phyloP scores from a whole-genome alignment of 2,113 vertebrate species.

The Scomber japonicus region DNA sequence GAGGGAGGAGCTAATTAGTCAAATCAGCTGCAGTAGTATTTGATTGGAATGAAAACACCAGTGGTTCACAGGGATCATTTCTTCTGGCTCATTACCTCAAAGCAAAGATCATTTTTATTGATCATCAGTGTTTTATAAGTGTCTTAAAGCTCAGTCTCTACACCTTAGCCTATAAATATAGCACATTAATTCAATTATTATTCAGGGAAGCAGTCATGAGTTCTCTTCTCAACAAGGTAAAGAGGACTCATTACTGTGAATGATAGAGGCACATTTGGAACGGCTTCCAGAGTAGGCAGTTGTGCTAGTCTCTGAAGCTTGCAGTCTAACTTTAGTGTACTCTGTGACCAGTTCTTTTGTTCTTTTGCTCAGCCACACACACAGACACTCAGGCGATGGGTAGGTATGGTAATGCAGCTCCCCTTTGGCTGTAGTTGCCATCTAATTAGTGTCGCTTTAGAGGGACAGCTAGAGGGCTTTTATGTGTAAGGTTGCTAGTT shows the following conservation, averaged over 20 bases:
- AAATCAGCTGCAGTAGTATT: conserved; percentile 44
- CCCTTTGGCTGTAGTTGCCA: conserved; percentile 52
- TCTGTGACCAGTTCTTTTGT: neutral
- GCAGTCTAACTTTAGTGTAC: conserved; percentile 17
- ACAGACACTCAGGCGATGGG: conserved; percentile 45
- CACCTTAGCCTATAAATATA: conserved; percentile 53
- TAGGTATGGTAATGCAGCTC: conserved; percentile 50
- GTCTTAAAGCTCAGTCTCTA: conserved; percentile 25
- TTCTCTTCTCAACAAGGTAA: conserved; percentile 46
- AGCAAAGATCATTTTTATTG: conserved; percentile 61
- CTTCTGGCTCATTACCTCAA: conserved; percentile 54
- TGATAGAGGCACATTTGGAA: conserved; percentile 33
- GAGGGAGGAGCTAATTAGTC: conserved; percentile 60
- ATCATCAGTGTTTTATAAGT: conserved; percentile 50
- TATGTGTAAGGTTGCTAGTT: conserved; percentile 70
- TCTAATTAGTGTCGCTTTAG: conserved; percentile 78
- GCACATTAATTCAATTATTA: conserved; percentile 53
- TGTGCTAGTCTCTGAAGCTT: conserved; percentile 3
- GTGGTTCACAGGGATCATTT: conserved; percentile 48
- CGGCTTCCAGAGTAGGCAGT: conserved; percentile 8
- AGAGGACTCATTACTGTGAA: conserved; percentile 57
- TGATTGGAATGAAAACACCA: conserved; percentile 37
- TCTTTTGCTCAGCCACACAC: conserved; percentile 40
- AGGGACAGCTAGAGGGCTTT: conserved; percentile 63
- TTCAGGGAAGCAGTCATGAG: conserved; percentile 20